Conservation (phyloP, 2,888 invertebrate genomes). For the Brenthis hecate region DNA sequence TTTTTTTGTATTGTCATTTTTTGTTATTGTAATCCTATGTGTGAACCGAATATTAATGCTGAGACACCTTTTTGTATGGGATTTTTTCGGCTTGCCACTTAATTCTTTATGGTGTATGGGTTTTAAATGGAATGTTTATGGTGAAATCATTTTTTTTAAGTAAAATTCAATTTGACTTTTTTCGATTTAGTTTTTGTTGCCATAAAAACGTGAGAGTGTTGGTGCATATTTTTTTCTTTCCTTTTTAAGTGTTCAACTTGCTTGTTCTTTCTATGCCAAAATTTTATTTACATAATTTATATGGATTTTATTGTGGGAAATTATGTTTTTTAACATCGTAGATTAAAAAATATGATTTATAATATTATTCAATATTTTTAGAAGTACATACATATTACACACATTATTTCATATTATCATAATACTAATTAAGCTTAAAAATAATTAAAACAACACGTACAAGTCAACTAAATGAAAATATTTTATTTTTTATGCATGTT, state of each 20-base stretch:
- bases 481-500: no score
- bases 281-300: background rate
- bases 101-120: constrained; percentile 59
- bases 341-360: no score
- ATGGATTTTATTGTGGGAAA: background rate
- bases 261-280: constrained; percentile 2
- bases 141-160: constrained; percentile 49
- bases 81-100: constrained; percentile 56
- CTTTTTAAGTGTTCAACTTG: constrained; percentile 4
- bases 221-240: constrained; percentile 7
- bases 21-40: constrained; percentile 54
- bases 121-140: constrained; percentile 56
- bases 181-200: constrained; percentile 37
- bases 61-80: constrained; percentile 47
- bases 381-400: no score
- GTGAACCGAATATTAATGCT: constrained; percentile 59
- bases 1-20: constrained; percentile 43
- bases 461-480: no score
- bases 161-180: constrained; percentile 33
- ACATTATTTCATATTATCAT: no score
- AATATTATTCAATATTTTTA: no score
- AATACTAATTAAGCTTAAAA: no score
- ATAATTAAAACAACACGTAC: no score
- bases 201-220: constrained; percentile 54
- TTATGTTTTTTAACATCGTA: no score